Percentiles rank a stretch among this genome's conserved stretches.
phyloP scores from a whole-genome alignment of 2,888 invertebrate species.

The Meganola albula region DNA sequence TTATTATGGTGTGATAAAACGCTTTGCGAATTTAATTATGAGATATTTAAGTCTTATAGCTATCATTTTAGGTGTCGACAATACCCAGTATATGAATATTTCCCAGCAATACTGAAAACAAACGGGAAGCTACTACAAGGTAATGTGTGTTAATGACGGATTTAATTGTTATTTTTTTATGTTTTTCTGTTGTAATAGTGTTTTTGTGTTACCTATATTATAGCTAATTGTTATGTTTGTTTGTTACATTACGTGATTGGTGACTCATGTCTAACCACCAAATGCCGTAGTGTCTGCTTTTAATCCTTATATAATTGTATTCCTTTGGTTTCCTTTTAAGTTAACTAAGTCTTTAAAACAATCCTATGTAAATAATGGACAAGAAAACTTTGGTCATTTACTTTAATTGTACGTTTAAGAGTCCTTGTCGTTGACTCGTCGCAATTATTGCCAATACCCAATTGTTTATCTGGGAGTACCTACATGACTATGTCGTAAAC shows the following conservation, averaged over 20 bases:
- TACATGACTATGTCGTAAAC: background rate
- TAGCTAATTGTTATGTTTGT: background rate
- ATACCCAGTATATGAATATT: constrained; percentile 23
- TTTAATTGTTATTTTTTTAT: constrained; percentile 29
- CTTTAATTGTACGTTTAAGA: too few relatives aligned
- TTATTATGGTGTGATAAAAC: too few relatives aligned
- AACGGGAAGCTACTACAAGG: constrained; percentile 38
- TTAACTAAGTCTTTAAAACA: too few relatives aligned
- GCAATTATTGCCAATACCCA: background rate
- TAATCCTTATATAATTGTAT: too few relatives aligned
- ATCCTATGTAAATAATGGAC: too few relatives aligned
- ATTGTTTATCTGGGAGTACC: background rate
- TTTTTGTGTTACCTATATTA: background rate
- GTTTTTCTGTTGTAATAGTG: constrained; percentile 18
- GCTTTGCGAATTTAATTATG: constrained; percentile 23
- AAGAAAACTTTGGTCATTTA: too few relatives aligned
- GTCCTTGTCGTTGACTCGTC: too few relatives aligned
- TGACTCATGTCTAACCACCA: too few relatives aligned
- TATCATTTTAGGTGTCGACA: constrained; percentile 32
- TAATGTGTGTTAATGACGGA: constrained; percentile 35
- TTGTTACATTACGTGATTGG: constrained; percentile 4
- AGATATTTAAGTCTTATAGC: constrained; percentile 27
- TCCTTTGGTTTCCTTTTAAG: too few relatives aligned
- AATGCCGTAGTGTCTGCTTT: too few relatives aligned
- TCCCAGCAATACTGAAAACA: constrained; percentile 28